Evolutionary conservation across 1,140 invertebrate species (phyloP).

Genomic region (Homarus americanus): DNA sequence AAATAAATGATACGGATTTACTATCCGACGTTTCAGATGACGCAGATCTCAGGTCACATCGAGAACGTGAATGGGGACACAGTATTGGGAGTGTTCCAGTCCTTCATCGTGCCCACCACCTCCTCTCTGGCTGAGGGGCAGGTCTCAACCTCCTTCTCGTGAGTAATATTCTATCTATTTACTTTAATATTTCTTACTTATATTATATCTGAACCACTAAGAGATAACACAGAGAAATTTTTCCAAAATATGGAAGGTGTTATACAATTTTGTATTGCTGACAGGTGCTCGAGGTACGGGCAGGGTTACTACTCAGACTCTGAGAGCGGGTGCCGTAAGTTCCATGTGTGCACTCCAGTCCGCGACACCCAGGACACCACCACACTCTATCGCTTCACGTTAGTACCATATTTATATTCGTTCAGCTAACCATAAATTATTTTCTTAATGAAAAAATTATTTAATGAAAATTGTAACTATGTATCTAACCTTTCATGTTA

Average conservation of each 20-base stretch:
- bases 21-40: not conserved
- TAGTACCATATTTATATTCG: slow-evolving; percentile 5
- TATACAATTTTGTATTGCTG: not conserved
- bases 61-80: not conserved
- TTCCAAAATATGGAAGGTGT: too few species aligned
- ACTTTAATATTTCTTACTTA: not conserved
- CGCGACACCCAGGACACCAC: not conserved
- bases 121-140: slow-evolving; percentile 13
- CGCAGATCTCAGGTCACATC: slow-evolving; percentile 21
- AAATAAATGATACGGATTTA: too few species aligned
- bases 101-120: not conserved
- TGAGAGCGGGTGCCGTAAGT: slow-evolving; percentile 21
- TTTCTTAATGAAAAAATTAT: too few species aligned
- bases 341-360: slow-evolving; percentile 29
- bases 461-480: too few species aligned
- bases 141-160: slow-evolving; percentile 17
- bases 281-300: slow-evolving; percentile 21
- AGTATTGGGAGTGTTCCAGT: slow-evolving; percentile 17
- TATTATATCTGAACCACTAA: not conserved
- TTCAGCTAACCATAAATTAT: too few species aligned
- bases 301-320: slow-evolving; percentile 22
- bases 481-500: too few species aligned
- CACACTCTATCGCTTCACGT: slow-evolving; percentile 30
- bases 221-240: too few species aligned
- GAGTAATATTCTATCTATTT: not conserved